phyloP scores from a whole-genome alignment of 2,888 invertebrate genomes.

The Pandemis corylana region DNA sequence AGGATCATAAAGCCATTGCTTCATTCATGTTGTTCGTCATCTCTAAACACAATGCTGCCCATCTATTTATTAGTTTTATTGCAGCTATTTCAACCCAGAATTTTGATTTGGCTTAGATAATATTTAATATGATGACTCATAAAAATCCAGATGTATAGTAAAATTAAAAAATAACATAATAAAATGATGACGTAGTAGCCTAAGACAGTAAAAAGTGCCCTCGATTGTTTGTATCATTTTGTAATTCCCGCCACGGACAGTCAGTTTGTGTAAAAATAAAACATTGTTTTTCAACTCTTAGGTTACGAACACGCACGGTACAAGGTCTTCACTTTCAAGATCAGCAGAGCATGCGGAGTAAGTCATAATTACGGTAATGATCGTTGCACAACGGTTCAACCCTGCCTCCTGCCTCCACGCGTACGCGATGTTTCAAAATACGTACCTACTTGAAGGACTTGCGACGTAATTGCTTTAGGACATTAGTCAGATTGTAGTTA shows the following conservation, averaged over 20 bases:
- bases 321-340: conserved; percentile 85
- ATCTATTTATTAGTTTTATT: conserved; percentile 17
- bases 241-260: conserved; percentile 44
- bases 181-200: background rate
- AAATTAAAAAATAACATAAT: background rate
- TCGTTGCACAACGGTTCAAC: conserved; percentile 67
- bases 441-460: conserved; percentile 15
- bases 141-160: background rate
- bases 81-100: background rate
- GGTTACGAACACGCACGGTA: conserved; percentile 61
- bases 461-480: background rate
- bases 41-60: conserved; percentile 9
- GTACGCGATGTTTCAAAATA: conserved; percentile 66
- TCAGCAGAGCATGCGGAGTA: conserved; percentile 78
- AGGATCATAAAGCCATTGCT: conserved; percentile 71
- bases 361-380: conserved; percentile 80
- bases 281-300: conserved; percentile 72
- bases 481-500: background rate
- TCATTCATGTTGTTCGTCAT: conserved; percentile 28
- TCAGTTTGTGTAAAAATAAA: conserved; percentile 64
- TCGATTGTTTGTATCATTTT: conserved; percentile 27
- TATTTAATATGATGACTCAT: background rate
- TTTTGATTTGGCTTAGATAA: background rate
- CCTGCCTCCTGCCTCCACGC: conserved; percentile 47
- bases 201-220: background rate